Evolutionary conservation across 2,888 invertebrate species (phyloP), one percentile per base, ranked within the genome.

Genomic region (Sinelater perroti): DNA sequence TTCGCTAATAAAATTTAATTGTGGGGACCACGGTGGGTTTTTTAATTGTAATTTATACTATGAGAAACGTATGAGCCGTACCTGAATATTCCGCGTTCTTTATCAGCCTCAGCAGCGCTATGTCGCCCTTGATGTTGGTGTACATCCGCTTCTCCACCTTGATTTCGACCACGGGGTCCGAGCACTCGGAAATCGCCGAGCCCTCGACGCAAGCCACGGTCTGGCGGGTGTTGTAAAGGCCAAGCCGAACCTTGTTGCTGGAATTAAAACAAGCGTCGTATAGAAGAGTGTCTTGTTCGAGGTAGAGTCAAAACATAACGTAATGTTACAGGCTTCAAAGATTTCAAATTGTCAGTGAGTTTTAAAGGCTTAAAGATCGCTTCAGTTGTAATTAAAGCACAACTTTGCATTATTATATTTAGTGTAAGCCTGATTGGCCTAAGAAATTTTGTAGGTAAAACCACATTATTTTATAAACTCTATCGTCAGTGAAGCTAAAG

Each of bases 241-340:
- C 35, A n/a, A 35, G 4, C 8, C 35, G 35, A n/a, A 35, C 35
- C 8, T 35, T 35, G 16, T 35, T 16, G 7, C 35, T 35, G 17
- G 18, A 35, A 35, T 35, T 17, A 17, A 3, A 33, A 33, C 13
- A 4, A 6, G 5, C 10, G 1, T 30, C 5, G 13, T n/a, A 3
- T 26, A 26, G 10, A 26, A 3, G 26, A n/a, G 5, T 26, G 10
- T 26, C 10, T n/a, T 26, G 10, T 26, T 3, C 2, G 8, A n/a
- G 5, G 2, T n/a, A n/a, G 26, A 26, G 2, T 26, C 8, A 2
- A 26, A n/a, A 26, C 3, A 11, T 30, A 10, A 30, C 8, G 10
- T n/a, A n/a, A n/a, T n/a, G n/a, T n/a, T n/a, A n/a, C n/a, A n/a
- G n/a, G n/a, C n/a, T n/a, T n/a, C n/a, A n/a, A n/a, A n/a, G n/a